Percentiles rank a stretch among this genome's conserved stretches.
Evolutionary conservation across 2,797 vertebrate species (phyloP).

Genomic region (Macropus fuliginosus): DNA sequence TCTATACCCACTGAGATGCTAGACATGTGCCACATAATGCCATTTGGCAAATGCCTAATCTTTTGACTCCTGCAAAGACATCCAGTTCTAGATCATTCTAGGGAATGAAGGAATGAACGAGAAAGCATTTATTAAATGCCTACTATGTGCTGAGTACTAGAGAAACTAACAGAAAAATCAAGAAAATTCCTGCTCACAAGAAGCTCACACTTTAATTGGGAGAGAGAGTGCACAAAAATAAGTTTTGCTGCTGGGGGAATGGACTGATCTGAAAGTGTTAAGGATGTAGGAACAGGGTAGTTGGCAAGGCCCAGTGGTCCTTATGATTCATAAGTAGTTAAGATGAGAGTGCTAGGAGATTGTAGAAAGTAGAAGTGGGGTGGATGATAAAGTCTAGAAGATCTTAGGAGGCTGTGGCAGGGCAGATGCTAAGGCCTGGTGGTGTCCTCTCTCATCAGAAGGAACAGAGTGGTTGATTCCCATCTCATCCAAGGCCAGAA

Average conservation of each 20-base stretch:
- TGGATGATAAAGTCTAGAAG: not conserved
- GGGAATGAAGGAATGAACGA: not conserved
- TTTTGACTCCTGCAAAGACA: not conserved
- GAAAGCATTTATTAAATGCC: not conserved
- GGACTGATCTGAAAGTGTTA: not conserved
- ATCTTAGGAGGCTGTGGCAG: not conserved
- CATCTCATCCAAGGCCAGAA: not conserved
- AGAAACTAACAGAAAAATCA: not conserved
- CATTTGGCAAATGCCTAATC: not conserved
- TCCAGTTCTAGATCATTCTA: not conserved
- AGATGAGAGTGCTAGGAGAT: not conserved
- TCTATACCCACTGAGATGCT: not conserved
- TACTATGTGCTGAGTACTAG: not conserved
- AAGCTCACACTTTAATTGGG: not conserved
- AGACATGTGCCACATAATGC: not conserved
- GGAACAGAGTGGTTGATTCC: not conserved
- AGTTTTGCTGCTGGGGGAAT: not conserved
- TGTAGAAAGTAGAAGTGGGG: not conserved
- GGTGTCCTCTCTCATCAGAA: not conserved
- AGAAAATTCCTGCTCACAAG: not conserved
- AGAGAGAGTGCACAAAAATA: not conserved
- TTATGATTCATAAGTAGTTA: not conserved
- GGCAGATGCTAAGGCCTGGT: not conserved
- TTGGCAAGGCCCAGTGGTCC: not conserved
- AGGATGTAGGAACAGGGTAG: not conserved